Evolutionary conservation across 2,113 vertebrate genomes (phyloP).

Genomic region (Zosterops pallidus): DNA sequence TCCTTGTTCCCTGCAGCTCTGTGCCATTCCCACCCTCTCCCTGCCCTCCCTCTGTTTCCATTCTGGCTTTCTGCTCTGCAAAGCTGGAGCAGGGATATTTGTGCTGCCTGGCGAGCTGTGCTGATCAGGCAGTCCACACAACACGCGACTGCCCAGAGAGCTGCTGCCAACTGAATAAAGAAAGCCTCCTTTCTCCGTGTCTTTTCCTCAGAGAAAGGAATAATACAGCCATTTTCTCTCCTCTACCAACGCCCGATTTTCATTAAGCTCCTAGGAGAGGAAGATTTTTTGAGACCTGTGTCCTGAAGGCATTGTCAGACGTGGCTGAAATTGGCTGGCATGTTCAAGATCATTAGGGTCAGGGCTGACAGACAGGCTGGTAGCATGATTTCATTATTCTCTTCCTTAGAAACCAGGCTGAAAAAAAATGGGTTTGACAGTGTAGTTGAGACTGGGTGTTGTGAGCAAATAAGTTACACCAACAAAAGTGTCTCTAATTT

Average conservation of each 20-base stretch:
- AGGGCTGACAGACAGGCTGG: constrained; percentile 17
- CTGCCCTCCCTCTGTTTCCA: not conserved
- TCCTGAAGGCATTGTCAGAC: constrained; percentile 31
- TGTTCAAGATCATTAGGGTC: constrained; percentile 36
- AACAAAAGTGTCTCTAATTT: not conserved
- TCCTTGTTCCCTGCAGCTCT: not conserved
- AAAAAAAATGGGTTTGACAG: not conserved
- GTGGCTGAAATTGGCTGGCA: constrained; percentile 6
- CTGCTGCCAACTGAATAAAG: not conserved
- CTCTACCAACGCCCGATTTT: not conserved
- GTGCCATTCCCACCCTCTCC: not conserved
- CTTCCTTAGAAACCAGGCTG: not conserved
- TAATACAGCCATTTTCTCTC: not conserved
- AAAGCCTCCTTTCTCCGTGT: not conserved
- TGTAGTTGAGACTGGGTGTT: not conserved
- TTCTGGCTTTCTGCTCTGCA: not conserved
- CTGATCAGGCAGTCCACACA: not conserved
- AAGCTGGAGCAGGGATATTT: rapidly evolving
- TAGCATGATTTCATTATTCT: not conserved
- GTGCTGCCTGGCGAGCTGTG: not conserved
- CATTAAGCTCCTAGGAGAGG: constrained; percentile 9
- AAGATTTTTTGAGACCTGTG: constrained; percentile 21
- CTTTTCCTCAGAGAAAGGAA: constrained; percentile 9
- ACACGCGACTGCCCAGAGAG: not conserved
- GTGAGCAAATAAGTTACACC: not conserved